phyloP scores from a whole-genome alignment of 2,797 vertebrate genomes.

The Jordanella pulchra region DNA sequence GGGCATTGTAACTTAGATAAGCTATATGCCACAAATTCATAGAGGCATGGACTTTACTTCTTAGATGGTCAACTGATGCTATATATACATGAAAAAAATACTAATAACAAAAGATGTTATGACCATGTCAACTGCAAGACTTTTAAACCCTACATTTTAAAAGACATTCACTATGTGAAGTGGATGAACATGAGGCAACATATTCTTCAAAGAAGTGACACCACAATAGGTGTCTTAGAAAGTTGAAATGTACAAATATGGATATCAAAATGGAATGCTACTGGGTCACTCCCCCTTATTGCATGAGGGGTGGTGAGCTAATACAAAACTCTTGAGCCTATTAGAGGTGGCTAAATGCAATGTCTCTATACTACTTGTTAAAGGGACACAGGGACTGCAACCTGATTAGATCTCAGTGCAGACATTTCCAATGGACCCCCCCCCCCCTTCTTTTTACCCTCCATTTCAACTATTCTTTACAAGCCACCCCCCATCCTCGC shows the following conservation, averaged over 20 bases:
- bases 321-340: conserved; percentile 78
- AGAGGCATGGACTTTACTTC: too few species aligned
- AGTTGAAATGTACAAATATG: background rate
- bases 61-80: too few species aligned
- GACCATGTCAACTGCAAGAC: background rate
- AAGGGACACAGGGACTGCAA: conserved; percentile 72
- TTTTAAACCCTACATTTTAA: background rate
- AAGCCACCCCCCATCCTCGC: conserved; percentile 22
- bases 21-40: too few species aligned
- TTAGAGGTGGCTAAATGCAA: conserved; percentile 77
- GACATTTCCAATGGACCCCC: conserved; percentile 78
- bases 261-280: background rate
- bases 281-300: conserved; percentile 47
- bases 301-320: conserved; percentile 55
- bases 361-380: conserved; percentile 75
- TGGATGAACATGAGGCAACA: too few species aligned
- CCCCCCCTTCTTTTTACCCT: conserved; percentile 71
- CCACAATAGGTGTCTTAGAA: too few species aligned
- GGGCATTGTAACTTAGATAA: too few species aligned
- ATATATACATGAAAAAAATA: too few species aligned
- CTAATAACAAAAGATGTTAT: background rate
- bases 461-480: conserved; percentile 71
- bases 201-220: too few species aligned
- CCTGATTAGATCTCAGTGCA: conserved; percentile 84
- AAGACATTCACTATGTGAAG: too few species aligned